These are phyloP conservation scores for Danaus chrysippus DNA, from an alignment of 2,888 invertebrate species.

Conservation along the genomic window DNA sequence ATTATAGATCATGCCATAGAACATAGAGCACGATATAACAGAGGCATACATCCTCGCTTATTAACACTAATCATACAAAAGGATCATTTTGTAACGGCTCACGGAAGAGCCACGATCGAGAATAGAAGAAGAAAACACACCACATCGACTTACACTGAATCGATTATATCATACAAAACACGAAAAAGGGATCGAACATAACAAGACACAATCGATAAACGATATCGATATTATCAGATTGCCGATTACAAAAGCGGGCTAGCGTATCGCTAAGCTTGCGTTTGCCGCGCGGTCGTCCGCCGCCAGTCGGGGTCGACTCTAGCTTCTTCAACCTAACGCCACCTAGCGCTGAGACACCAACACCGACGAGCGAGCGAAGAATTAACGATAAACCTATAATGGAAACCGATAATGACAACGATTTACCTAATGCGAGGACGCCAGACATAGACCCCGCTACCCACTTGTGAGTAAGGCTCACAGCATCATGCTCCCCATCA, in stretches of 20 bases:
- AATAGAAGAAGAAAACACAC: background rate
- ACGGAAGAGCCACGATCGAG: background rate
- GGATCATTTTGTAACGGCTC: constrained; percentile 14
- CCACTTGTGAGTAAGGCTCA: constrained; percentile 75
- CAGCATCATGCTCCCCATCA: constrained; percentile 37
- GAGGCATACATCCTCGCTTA: constrained; percentile 42
- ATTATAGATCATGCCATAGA: constrained; percentile 15
- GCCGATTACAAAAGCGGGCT: constrained; percentile 70
- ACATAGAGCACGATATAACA: constrained; percentile 25
- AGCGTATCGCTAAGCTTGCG: constrained; percentile 68
- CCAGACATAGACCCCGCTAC: constrained; percentile 70
- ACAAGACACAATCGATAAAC: constrained; percentile 28
- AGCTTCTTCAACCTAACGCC: constrained; percentile 70
- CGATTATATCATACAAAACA: background rate
- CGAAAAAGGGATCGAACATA: background rate
- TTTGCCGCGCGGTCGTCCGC: constrained; percentile 66
- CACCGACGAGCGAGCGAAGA: constrained; percentile 51
- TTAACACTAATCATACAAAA: constrained; percentile 35
- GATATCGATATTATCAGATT: constrained; percentile 62
- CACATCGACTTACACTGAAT: constrained; percentile 9
- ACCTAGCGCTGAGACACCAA: constrained; percentile 67
- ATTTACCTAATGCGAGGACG: constrained; percentile 55
- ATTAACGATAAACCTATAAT: constrained; percentile 33
- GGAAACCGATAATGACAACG: constrained; percentile 23
- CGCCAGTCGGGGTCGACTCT: constrained; percentile 60